Percentiles rank a stretch among this genome's conserved stretches.
phyloP scores from a whole-genome alignment of 2,888 invertebrate species.

The Reticulitermes lucifugus region DNA sequence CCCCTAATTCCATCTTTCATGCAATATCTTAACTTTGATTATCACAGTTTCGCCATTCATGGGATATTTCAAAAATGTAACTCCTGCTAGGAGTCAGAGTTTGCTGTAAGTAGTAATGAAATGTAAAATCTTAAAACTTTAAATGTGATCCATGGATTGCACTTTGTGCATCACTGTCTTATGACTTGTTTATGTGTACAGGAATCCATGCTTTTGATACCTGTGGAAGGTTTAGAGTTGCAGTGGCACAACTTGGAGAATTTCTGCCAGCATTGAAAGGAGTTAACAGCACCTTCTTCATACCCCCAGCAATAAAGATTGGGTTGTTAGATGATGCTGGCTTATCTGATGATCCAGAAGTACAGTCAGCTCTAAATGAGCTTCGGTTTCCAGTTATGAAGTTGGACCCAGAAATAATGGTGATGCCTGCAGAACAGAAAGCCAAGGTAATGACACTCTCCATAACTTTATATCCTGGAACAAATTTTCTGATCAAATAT shows the following conservation, averaged over 20 bases:
- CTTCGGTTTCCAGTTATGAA: constrained; percentile 46
- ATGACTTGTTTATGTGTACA: background rate
- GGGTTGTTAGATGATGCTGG: constrained; percentile 50
- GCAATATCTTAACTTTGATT: too few species aligned
- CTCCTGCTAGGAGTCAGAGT: too few species aligned
- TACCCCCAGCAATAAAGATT: constrained; percentile 40
- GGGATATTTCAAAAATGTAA: too few species aligned
- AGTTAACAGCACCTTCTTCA: constrained; percentile 23
- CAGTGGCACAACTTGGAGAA: constrained; percentile 48
- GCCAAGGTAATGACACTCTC: constrained; percentile 49
- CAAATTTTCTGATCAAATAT: too few species aligned
- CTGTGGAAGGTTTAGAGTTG: constrained; percentile 47
- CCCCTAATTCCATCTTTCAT: too few species aligned
- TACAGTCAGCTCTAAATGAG: constrained; percentile 42
- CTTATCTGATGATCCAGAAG: constrained; percentile 45
- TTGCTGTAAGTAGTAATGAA: too few species aligned
- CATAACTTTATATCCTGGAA: too few species aligned
- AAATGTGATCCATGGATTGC: too few species aligned
- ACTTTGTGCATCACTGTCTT: too few species aligned
- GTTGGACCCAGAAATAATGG: constrained; percentile 39
- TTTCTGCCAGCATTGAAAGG: constrained; percentile 48
- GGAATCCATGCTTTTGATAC: constrained; percentile 49
- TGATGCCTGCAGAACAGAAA: constrained; percentile 51
- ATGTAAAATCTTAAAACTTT: too few species aligned
- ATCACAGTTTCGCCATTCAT: too few species aligned